Evolutionary conservation across 2,113 vertebrate species (phyloP), one percentile per base, ranked within the genome.

Genomic region (Todiramphus chloris): DNA sequence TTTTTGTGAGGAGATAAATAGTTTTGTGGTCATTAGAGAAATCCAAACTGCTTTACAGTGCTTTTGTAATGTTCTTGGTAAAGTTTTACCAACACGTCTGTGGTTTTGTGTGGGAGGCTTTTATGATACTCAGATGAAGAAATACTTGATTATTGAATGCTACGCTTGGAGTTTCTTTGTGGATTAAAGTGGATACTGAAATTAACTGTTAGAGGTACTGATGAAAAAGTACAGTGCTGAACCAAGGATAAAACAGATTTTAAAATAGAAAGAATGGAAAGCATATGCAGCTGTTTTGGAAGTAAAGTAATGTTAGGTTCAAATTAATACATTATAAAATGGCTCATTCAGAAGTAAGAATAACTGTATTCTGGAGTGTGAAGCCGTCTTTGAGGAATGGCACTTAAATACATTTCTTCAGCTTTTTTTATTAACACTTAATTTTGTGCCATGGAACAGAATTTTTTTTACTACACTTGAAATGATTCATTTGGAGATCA

Each of bases 41-140:
- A 30, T 83, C 55, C n/a, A 64, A 48, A 33, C 24, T 37, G 59
- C 58, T 83, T 74, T 64, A 46, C 50, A 33, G 4, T 87, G 56
- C 56, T 87, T 91, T 70, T 87, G n/a, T 51, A 82, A 33, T 30
- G 37, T 60, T 89, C 28, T 27, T 67, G 43, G 35, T 75, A 27
- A 62, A 87, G 64, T 80, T 88, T 93, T 64, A 39, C 82, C 56
- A 87, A 44, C 44, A 48, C 12, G 27, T 33, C 41, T 84, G 60
- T 93, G 90, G 72, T 77, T 96, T 93, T 88, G 55, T 63, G 60
- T 91, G 84, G 50, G 70, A 88, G 55, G 11, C 43, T 88, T 93
- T 62, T 21, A 16, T 70, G 73, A 68, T 83, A 63, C 56, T 94
- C 51, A 43, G 63, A 64, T 90, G 72, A 72, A 89, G 80, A 82